A percentile compares a stretch with the other conserved stretches of the same genome.
phyloP scores from a whole-genome alignment of 1,140 invertebrate species.

The Lepeophtheirus salmonis region DNA sequence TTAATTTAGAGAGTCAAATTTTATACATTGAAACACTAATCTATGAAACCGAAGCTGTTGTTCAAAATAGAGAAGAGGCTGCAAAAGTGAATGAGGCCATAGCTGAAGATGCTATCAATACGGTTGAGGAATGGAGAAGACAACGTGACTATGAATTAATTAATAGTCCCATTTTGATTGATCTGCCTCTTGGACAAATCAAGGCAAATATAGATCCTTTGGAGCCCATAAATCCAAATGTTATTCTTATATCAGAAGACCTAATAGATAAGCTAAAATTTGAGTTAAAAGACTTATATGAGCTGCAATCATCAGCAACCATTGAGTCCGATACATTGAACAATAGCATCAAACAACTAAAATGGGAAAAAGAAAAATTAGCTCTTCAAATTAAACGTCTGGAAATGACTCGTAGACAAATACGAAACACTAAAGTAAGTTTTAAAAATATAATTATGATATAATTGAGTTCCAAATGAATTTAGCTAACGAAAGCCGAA shows the following conservation, averaged over 20 bases:
- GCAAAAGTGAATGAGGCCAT: background rate
- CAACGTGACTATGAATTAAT: background rate
- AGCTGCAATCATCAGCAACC: background rate
- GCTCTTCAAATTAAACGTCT: background rate
- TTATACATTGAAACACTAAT: background rate
- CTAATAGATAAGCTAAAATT: slow-evolving; percentile 3
- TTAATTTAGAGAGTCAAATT: background rate
- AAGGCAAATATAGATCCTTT: background rate
- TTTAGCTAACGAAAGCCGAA: background rate
- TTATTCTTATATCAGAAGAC: slow-evolving; percentile 4
- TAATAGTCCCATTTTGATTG: background rate
- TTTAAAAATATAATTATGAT: background rate
- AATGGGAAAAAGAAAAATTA: background rate
- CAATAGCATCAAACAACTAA: background rate
- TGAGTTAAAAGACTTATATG: background rate
- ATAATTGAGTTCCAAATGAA: background rate
- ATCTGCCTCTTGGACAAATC: slow-evolving; percentile 5
- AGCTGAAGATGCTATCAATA: background rate
- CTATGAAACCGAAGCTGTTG: background rate
- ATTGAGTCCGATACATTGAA: background rate
- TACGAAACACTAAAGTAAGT: background rate
- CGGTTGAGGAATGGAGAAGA: background rate
- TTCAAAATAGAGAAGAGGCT: background rate
- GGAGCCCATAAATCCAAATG: background rate
- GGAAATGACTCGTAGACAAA: background rate